phyloP scores from a whole-genome alignment of 2,888 invertebrate genomes.

The Drosophila dives region DNA sequence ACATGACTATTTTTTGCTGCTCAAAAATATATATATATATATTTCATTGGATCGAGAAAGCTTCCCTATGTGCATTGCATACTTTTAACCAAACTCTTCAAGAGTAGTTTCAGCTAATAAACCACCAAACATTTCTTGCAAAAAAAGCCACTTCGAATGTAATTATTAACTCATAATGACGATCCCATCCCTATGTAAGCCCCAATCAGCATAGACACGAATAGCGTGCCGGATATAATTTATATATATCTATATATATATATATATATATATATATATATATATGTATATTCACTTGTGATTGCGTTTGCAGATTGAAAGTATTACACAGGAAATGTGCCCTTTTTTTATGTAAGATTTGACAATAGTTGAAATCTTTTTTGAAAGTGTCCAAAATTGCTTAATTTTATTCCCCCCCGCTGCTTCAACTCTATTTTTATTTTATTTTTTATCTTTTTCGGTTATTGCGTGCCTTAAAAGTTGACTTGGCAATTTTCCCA shows the following conservation, averaged over 20 bases:
- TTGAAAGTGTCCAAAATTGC: constrained; percentile 25
- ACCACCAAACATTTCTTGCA: background rate
- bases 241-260: constrained; percentile 13
- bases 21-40: background rate
- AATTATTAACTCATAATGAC: background rate
- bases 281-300: constrained; percentile 37
- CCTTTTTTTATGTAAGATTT: constrained; percentile 20
- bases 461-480: constrained; percentile 8
- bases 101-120: background rate
- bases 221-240: constrained; percentile 59
- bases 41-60: background rate
- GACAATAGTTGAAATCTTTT: constrained; percentile 24
- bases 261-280: constrained; percentile 7
- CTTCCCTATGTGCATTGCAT: background rate
- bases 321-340: constrained; percentile 38
- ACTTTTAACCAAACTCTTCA: background rate
- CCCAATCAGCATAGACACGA: constrained; percentile 11
- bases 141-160: background rate
- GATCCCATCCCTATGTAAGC: background rate
- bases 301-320: constrained; percentile 55
- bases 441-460: background rate
- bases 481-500: constrained; percentile 46
- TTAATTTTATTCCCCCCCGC: constrained; percentile 1
- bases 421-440: background rate
- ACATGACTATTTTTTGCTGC: background rate